Base-by-base conservation (phyloP, 2,888 invertebrate species). In the Lasioglossum morio region DNA sequence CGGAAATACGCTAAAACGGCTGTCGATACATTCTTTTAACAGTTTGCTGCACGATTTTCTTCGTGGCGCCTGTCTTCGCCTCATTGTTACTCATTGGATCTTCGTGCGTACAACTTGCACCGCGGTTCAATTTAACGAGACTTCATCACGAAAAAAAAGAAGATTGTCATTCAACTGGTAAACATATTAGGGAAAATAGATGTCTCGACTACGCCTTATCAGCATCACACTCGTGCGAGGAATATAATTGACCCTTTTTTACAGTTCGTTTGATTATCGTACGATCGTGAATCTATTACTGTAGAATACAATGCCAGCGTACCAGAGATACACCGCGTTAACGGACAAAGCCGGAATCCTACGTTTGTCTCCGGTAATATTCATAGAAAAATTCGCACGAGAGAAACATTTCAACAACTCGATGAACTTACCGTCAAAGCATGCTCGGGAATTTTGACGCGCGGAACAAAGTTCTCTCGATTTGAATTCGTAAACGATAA, bases 181-280 rank as follows among this genome's bases (percentile, higher is more conserved):
- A 66, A 70, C 81, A 8, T 86, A 86, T 86, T 86, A 86, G 86
- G 76, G 76, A 46, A 86, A 86, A 86, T 86, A 78, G 86, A 86
- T 86, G 76, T 76, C 81, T 79, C 30, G 66, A 27, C 84, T 72
- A 30, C 37, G 69, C 19, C 63, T 81, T 86, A 86, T 86, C 86
- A 78, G 72, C 86, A 76, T 81, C 86, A 72, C 37, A 66, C 77
- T 69, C 86, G 86, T 86, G 86, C 86, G 72, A 69, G 53, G 83
- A 87, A 87, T 82, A 83, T 83, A 69, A 60, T 63, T 63, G 72
- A 69, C 60, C 77, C 19, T 72, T 79, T 79, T 83, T 82, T 83
- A 86, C 87, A 86, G 86, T 86, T 83, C 82, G 87, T 86, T 83
- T 83, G 77, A 86, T 87, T 87, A 87, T 80, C 87, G 76, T 53